Conservation (phyloP, 2,888 invertebrate genomes). For the Phaonia tiefii region DNA sequence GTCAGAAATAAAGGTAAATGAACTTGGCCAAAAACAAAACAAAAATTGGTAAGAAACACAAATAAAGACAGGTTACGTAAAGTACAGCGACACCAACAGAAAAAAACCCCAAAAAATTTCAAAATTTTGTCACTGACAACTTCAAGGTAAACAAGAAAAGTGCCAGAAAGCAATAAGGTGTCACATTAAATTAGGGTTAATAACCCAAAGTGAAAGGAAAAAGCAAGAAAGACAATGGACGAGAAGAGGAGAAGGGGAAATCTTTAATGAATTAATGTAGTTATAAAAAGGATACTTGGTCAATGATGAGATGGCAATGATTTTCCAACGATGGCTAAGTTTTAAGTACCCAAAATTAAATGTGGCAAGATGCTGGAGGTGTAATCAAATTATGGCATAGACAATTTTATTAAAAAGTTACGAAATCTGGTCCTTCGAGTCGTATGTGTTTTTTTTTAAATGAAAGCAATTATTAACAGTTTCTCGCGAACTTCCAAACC, state of each 20-base stretch:
- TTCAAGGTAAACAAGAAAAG: slow-evolving; percentile 46
- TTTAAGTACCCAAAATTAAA: too few relatives aligned
- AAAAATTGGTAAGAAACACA: not conserved
- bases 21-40: slow-evolving; percentile 37
- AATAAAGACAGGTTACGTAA: slow-evolving; percentile 42
- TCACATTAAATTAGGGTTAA: slow-evolving; percentile 44
- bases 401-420: too few relatives aligned
- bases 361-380: too few relatives aligned
- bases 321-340: too few relatives aligned
- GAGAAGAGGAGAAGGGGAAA: not conserved
- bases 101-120: not conserved
- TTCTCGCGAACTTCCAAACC: too few relatives aligned
- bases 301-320: too few relatives aligned
- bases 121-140: slow-evolving; percentile 23
- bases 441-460: too few relatives aligned
- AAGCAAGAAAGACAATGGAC: too few relatives aligned
- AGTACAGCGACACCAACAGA: slow-evolving; percentile 20
- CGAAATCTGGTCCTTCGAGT: too few relatives aligned
- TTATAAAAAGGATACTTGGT: not conserved
- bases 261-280: slow-evolving; percentile 5
- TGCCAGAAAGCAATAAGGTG: not conserved
- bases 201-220: slow-evolving; percentile 26
- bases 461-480: too few relatives aligned
- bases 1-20: slow-evolving; percentile 51
- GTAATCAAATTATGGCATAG: too few relatives aligned